Evolutionary conservation across 2,888 invertebrate genomes (phyloP), one percentile per base, ranked within the genome.

Genomic region (Xestia xanthographa): DNA sequence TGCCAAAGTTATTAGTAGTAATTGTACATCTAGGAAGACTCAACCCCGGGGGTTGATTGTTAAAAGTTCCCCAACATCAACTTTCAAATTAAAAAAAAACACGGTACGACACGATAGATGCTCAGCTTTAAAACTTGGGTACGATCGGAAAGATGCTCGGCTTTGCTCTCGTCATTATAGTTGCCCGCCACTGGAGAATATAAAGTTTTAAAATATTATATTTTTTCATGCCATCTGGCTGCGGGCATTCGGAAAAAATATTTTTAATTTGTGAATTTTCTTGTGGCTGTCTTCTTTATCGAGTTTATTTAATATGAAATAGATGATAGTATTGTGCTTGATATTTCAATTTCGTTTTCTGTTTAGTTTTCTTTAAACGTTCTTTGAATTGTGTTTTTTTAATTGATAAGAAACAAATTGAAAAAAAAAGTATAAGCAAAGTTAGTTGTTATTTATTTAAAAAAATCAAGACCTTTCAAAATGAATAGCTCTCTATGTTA

Each of bases 1-100:
- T 85, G 79, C 38, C 66, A 70, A 85, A 88, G 88, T 86, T 88
- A 83, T 88, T 85, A 82, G 80, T 85, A 85, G 76, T 80, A 86
- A 87, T 80, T 84, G 84, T 75, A 77, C 80, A 50, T 62, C 68
- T 67, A 50, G 50, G 53, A 66, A 67, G 66, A 77, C 58, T 68
- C 45, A 26, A 58, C 77, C 75, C 79, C 69, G 41, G 74, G 77
- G 74, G 72, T 66, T 74, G 76, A 86, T 88, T 88, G 86, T 87
- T 87, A 88, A 85, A 87, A 87, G 73, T 87, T 88, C 67, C 20
- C 72, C 68, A 73, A 79, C 77, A 73, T 72, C 48, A 80, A 87
- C 79, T 85, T 85, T 66, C 38, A 75, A 83, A 82, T 87, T 79
- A 77, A 85, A 87, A 84, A 63, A 79, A 84, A 86, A 81, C 74